A percentile compares a stretch with the other conserved stretches of the same genome.
Evolutionary conservation across 1,140 invertebrate species (phyloP).

Genomic region (Halesus radiatus): DNA sequence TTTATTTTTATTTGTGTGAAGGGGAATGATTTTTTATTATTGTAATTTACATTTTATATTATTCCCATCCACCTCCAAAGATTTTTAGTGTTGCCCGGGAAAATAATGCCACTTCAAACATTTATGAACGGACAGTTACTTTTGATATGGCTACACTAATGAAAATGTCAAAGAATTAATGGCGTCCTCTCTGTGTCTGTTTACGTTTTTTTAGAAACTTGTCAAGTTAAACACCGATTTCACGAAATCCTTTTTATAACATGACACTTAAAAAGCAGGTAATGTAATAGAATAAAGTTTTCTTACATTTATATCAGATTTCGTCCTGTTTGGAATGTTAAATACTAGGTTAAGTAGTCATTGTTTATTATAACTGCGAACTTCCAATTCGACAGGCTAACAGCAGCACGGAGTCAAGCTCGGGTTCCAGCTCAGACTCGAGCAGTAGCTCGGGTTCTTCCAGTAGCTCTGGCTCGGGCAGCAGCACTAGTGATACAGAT

Average conservation of each 20-base stretch:
- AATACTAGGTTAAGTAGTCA: constrained; percentile 53
- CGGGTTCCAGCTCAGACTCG: constrained; percentile 76
- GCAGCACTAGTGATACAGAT: constrained; percentile 75
- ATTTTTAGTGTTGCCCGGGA: background rate
- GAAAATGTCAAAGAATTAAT: constrained; percentile 57
- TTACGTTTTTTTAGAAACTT: constrained; percentile 56
- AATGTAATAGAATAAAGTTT: constrained; percentile 27
- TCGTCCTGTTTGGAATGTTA: constrained; percentile 20
- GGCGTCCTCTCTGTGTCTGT: constrained; percentile 56
- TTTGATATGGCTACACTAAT: constrained; percentile 48
- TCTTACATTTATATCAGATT: constrained; percentile 20
- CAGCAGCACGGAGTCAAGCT: constrained; percentile 75
- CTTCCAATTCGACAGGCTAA: constrained; percentile 63
- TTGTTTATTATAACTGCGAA: constrained; percentile 49
- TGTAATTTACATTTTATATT: background rate
- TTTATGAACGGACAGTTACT: constrained; percentile 3
- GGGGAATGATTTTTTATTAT: background rate
- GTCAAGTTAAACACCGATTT: constrained; percentile 46
- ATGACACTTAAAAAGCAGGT: constrained; percentile 52
- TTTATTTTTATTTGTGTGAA: no score
- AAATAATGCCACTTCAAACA: constrained; percentile 2
- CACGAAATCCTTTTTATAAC: constrained; percentile 44
- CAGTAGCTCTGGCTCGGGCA: constrained; percentile 80
- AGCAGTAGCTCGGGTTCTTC: constrained; percentile 78
- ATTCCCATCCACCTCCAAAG: background rate